Evolutionary conservation across 2,888 invertebrate species (phyloP), one percentile per base, ranked within the genome.

Genomic region (Trissoscelio sp.): DNA sequence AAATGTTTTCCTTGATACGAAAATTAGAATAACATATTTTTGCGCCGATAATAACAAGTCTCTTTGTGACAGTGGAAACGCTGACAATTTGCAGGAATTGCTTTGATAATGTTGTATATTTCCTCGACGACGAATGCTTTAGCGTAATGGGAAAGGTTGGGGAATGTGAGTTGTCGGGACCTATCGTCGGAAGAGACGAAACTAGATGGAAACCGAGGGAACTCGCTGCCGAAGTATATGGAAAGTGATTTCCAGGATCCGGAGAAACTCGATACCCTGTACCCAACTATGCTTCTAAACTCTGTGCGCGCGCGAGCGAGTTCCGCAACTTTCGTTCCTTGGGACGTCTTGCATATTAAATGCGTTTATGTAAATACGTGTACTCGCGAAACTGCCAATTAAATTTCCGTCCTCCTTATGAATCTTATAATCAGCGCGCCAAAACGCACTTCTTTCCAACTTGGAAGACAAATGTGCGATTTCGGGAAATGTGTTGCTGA

Each of bases 191-290:
- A 58, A 78, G 51, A 81, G 37, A 39, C 67, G 70, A 79, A 79
- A 79, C 73, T 81, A 34, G 53, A 75, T 55, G 79, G 67, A 75
- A 70, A 70, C 69, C 51, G 24, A 64, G 67, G 57, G 34, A 82
- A 79, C 69, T 78, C 53, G 60, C 70, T 72, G 18, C 37, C 46
- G 20, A 82, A 75, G 75, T 79, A 57, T 82, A 79, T 55, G 74
- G 67, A 75, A 82, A 82, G 79, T 82, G 82, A 82, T 79, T 82
- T 79, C 48, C 62, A 22, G 62, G 55, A 79, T 74, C 55, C 60
- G 44, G 31, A 46, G 66, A 55, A 79, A 82, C 72, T 70, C 75
- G 75, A 79, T 82, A 75, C 72, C 14, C 34, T 34, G 66, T 44
- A 66, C 58, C 46, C 62, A 53, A 51, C 72, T 46, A 66, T 66